phyloP scores from a whole-genome alignment of 2,113 vertebrate species.

The Sceloporus undulatus region DNA sequence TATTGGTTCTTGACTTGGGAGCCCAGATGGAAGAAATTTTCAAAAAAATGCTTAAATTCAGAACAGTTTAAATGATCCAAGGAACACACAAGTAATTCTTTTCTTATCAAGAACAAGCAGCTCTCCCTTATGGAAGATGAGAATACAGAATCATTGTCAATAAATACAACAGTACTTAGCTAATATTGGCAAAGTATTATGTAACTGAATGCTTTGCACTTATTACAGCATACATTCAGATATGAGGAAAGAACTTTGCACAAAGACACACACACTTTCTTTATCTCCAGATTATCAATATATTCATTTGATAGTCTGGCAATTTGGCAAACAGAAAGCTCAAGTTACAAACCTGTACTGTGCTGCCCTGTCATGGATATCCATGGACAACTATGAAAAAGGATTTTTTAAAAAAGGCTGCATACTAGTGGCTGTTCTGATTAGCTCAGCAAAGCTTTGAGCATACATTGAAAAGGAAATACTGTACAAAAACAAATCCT shows the following conservation, averaged over 20 bases:
- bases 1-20: not conserved
- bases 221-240: not conserved
- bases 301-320: not conserved
- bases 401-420: not conserved
- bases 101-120: not conserved
- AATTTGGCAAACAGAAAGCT: not conserved
- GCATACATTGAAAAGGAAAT: not conserved
- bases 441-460: not conserved
- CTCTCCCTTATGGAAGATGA: not conserved
- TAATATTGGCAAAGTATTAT: not conserved
- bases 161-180: not conserved
- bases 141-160: not conserved
- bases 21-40: not conserved
- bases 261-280: not conserved
- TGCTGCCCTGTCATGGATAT: not conserved
- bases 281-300: not conserved
- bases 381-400: not conserved
- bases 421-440: not conserved
- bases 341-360: not conserved
- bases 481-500: not conserved
- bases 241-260: no score
- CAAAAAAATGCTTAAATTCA: not conserved
- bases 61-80: not conserved
- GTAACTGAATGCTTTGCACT: not conserved
- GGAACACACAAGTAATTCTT: constrained; percentile 10